Evolutionary conservation across 1,140 invertebrate genomes (phyloP).

Genomic region (Drosophila ananassae): DNA sequence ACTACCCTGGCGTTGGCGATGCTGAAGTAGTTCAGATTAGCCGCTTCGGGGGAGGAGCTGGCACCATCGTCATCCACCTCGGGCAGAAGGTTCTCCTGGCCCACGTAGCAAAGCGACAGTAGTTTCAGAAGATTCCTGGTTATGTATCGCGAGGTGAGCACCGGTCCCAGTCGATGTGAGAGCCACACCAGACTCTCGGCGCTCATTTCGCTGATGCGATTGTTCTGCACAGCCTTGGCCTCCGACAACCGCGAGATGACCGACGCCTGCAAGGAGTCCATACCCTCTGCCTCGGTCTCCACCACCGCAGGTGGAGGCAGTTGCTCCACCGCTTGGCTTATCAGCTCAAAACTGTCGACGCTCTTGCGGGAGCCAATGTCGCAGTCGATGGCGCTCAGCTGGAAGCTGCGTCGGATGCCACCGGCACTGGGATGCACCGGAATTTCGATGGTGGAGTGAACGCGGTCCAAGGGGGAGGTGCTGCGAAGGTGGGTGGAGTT

Average conservation of each 20-base stretch:
- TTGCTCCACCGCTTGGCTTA: conserved; percentile 61
- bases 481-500: conserved; percentile 48
- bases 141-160: conserved; percentile 95
- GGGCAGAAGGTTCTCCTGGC: conserved; percentile 90
- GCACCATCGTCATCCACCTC: conserved; percentile 56
- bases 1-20: conserved; percentile 87
- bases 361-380: conserved; percentile 86
- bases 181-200: conserved; percentile 96
- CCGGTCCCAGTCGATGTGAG: conserved; percentile 96
- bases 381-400: conserved; percentile 87
- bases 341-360: conserved; percentile 81
- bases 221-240: conserved; percentile 83
- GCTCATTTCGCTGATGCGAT: conserved; percentile 94
- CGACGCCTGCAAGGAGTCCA: conserved; percentile 75
- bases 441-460: conserved; percentile 87
- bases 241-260: conserved; percentile 71
- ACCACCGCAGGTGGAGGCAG: conserved; percentile 8
- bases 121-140: conserved; percentile 96
- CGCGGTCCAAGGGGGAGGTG: conserved; percentile 73
- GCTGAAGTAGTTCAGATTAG: conserved; percentile 85
- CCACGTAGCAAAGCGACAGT: conserved; percentile 96
- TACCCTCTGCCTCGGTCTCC: conserved; percentile 37
- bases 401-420: conserved; percentile 82
- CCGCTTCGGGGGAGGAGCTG: conserved; percentile 35
- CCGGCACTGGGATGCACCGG: conserved; percentile 72